Conservation (phyloP, 64 coral and sea anemone genomes). For the Montipora capricornis region DNA sequence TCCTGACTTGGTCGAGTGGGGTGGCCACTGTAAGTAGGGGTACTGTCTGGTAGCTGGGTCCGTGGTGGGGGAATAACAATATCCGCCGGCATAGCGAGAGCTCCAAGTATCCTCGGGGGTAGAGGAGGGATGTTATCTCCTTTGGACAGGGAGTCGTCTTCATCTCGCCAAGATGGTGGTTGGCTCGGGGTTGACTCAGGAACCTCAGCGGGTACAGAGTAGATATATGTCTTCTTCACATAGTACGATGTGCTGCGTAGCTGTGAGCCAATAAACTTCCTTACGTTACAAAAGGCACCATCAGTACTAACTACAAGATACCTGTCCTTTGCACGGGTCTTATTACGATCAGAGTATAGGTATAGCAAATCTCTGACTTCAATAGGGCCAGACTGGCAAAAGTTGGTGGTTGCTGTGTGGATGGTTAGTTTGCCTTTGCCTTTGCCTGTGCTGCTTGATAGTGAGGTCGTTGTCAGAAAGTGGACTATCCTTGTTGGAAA, state of each 20-base stretch:
- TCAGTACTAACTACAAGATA: conserved; percentile 36
- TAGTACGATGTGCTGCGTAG: conserved; percentile 38
- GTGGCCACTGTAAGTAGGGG: no score
- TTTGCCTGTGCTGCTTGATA: conserved; percentile 49
- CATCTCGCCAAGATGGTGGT: background rate
- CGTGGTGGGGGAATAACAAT: no score
- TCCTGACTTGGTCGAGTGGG: no score
- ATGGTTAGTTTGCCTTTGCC: conserved; percentile 35
- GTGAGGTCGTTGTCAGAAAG: conserved; percentile 34
- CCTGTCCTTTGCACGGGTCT: conserved; percentile 40
- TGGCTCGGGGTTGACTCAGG: background rate
- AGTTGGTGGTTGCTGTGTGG: conserved; percentile 46
- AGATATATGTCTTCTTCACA: conserved; percentile 48
- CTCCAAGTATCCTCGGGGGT: background rate
- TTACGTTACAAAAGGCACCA: conserved; percentile 39
- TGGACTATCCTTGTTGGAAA: conserved; percentile 29
- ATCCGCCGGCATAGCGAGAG: no score
- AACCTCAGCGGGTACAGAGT: conserved; percentile 25
- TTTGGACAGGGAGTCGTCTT: background rate
- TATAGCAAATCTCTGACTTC: conserved; percentile 62
- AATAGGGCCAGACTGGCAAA: background rate
- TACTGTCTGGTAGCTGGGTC: no score
- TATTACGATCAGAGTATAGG: conserved; percentile 67
- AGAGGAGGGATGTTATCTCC: background rate
- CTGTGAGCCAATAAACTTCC: conserved; percentile 57